Evolutionary conservation across 2,888 invertebrate genomes (phyloP).

Genomic region (Sepiola atlantica): DNA sequence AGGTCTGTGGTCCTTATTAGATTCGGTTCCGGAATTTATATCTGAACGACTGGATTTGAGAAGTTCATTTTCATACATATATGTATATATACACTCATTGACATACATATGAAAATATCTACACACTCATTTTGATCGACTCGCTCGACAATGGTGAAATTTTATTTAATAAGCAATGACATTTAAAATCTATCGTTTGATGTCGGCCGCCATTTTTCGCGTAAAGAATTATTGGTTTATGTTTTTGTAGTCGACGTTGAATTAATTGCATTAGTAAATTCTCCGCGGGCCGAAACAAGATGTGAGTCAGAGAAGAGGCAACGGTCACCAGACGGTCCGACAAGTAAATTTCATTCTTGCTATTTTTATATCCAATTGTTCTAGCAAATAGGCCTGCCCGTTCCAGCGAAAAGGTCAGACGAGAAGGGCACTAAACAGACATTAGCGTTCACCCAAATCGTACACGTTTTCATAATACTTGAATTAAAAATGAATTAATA

Average conservation of each 20-base stretch:
- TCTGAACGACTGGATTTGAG: no score
- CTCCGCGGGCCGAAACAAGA: constrained; percentile 3
- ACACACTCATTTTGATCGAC: not conserved
- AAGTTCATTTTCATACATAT: not conserved
- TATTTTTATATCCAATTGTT: not conserved
- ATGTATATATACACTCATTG: not conserved
- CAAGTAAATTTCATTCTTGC: constrained; percentile 6
- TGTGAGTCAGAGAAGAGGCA: not conserved
- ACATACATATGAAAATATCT: not conserved
- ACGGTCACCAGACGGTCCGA: not conserved
- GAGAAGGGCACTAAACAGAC: not conserved
- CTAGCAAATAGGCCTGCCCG: constrained; percentile 12
- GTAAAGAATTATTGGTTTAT: constrained; percentile 19
- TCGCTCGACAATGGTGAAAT: not conserved
- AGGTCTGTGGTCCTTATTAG: no score
- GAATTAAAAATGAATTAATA: constrained; percentile 32
- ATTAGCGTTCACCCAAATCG: not conserved
- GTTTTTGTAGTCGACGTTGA: not conserved
- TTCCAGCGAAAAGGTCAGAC: constrained; percentile 20
- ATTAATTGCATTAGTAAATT: constrained; percentile 32
- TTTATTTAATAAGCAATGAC: constrained; percentile 21
- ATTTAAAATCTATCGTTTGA: constrained; percentile 16
- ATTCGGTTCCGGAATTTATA: no score
- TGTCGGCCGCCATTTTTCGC: not conserved
- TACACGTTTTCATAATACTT: not conserved